Conservation (phyloP, 2,888 invertebrate species). For the Ormyrus thymus region DNA sequence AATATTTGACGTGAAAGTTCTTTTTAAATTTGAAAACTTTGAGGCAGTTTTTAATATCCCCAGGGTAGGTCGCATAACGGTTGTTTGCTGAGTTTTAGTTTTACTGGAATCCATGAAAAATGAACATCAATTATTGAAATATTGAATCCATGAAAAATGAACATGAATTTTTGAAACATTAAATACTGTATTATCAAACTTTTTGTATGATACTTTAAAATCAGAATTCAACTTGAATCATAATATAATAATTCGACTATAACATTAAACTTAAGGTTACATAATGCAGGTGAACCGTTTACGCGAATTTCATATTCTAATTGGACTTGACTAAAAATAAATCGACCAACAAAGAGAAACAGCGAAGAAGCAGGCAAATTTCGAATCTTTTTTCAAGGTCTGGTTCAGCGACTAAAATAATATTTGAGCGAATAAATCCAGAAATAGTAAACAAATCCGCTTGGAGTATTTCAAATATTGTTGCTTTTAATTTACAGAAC, state of each 20-base stretch:
- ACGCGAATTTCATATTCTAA: too few relatives aligned
- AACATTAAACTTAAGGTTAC: too few relatives aligned
- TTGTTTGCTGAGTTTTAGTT: not conserved
- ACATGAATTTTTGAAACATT: not conserved
- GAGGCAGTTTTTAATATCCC: slow-evolving; percentile 10
- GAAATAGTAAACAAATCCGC: too few relatives aligned
- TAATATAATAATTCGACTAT: too few relatives aligned
- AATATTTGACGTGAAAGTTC: not conserved
- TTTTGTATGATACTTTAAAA: too few relatives aligned
- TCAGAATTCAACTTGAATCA: too few relatives aligned
- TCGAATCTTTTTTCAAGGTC: not conserved
- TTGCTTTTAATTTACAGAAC: too few relatives aligned
- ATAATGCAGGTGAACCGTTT: too few relatives aligned
- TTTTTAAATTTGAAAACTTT: slow-evolving; percentile 18
- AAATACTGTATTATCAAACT: too few relatives aligned
- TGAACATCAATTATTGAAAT: slow-evolving; percentile 1
- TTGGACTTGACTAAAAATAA: too few relatives aligned
- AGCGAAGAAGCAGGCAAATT: not conserved
- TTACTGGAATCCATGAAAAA: not conserved
- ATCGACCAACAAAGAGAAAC: too few relatives aligned
- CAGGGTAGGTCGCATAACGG: not conserved
- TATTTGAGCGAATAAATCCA: not conserved
- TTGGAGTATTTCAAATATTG: too few relatives aligned
- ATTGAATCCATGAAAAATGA: not conserved
- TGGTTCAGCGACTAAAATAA: slow-evolving; percentile 5